Conservation (phyloP, 1,140 invertebrate species). For the Chionoecetes opilio region DNA sequence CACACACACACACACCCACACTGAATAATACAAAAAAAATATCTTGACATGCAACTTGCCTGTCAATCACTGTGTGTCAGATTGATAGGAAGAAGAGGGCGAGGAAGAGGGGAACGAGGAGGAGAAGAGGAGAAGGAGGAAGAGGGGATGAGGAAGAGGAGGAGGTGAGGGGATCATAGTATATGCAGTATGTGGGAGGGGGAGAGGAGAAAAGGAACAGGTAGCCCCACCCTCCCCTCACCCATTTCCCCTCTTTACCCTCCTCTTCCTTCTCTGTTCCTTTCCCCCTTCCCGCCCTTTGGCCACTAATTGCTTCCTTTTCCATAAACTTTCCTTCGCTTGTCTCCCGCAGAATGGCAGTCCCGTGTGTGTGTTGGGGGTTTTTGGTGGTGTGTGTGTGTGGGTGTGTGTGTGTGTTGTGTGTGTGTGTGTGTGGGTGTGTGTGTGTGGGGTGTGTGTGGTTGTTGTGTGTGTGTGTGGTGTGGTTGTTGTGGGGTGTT, state of each 20-base stretch:
- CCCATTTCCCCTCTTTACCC: neutral
- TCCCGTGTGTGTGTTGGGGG: conserved; percentile 41
- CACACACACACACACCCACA: conserved; percentile 49
- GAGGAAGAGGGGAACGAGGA: neutral
- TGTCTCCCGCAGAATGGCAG: conserved; percentile 42
- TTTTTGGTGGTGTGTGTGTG: conserved; percentile 35
- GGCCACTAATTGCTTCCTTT: conserved; percentile 59
- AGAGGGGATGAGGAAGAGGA: neutral
- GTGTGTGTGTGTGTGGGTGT: conserved; percentile 50
- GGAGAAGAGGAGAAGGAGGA: neutral
- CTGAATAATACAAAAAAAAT: conserved; percentile 19
- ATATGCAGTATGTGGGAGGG: neutral
- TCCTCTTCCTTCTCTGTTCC: neutral
- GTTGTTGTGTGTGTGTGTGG: conserved; percentile 45
- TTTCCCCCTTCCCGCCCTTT: neutral
- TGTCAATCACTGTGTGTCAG: neutral
- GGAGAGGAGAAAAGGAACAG: neutral
- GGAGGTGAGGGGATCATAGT: neutral
- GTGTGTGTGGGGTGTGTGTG: conserved; percentile 49
- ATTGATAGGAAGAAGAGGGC: neutral
- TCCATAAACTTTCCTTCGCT: conserved; percentile 56
- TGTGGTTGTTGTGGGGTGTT: neutral
- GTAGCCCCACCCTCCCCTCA: neutral
- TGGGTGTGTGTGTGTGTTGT: conserved; percentile 53
- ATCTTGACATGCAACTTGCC: neutral